A percentile compares a stretch with the other conserved stretches of the same genome.
Evolutionary conservation across 2,113 vertebrate species (phyloP).

Genomic region (Cyanocitta stelleri): DNA sequence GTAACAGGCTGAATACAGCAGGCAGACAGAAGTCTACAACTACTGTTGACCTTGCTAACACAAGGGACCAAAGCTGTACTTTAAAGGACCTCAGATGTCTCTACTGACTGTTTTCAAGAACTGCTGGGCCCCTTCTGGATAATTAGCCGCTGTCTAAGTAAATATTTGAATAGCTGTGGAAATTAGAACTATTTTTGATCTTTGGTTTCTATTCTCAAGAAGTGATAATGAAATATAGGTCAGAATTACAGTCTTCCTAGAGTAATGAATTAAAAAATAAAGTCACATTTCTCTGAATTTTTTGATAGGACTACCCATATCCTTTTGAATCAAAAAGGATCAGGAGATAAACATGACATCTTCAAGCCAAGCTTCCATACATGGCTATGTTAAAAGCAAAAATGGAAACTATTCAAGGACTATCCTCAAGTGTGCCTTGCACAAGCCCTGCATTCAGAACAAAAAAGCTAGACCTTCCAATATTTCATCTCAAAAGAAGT

Average conservation of each 20-base stretch:
- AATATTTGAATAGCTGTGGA: conserved; percentile 33
- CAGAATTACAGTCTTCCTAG: neutral
- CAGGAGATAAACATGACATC: neutral
- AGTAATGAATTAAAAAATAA: neutral
- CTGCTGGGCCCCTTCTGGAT: neutral
- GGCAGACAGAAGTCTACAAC: neutral
- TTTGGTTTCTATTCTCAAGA: neutral
- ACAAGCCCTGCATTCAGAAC: neutral
- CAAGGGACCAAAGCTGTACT: neutral
- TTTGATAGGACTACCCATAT: neutral
- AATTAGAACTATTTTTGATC: conserved; percentile 11
- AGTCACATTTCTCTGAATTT: neutral
- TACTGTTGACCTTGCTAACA: conserved; percentile 25
- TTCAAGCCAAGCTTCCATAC: neutral
- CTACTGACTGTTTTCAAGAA: neutral
- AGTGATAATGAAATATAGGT: neutral
- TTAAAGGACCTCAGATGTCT: conserved; percentile 12
- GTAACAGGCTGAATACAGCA: neutral
- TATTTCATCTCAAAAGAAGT: neutral
- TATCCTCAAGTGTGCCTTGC: neutral
- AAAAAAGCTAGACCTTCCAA: neutral
- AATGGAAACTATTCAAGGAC: neutral
- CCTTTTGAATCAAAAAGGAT: neutral
- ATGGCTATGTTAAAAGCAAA: neutral
- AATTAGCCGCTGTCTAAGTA: conserved; percentile 27